Base-by-base conservation (phyloP, 2,113 vertebrate genomes). In the Salvator merianae region DNA sequence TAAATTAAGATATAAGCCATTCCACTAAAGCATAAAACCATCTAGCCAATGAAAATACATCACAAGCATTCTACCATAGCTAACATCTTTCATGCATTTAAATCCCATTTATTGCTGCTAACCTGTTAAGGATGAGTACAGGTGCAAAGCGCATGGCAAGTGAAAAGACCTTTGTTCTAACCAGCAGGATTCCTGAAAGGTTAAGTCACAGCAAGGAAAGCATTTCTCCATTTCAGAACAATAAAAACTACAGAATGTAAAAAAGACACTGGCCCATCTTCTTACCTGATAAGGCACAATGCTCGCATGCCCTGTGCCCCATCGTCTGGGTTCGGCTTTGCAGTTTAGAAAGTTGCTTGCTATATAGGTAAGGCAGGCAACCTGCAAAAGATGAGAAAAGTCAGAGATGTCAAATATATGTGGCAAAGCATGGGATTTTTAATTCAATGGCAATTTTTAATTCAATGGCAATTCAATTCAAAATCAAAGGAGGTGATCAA, bases 271-370 rank as follows among this genome's bases (percentile, higher is more conserved):
- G 70, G 40, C 7, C 1, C 81, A 70, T 87, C 78, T 62, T 55
- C 93, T 91, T 94, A 97, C 97, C 97, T 98, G 97, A 86, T 98
- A 98, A 0, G 97, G 97, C 88, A 98, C 97, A 87, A 98, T 97
- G 89, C 96, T 98, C 72, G 95, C 96, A 34, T 98, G 97, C 70
- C 97, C 97, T 18, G 96, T 97, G 71, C 97, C 97, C 97, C 97
- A 98, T 36, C 96, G 95, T 77, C 93, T 93, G 4, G 95, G 95
- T 93, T 98, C 97, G 50, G 94, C 91, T 88, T 94, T 94, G 76
- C 88, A 93, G 65, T 96, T 98, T 79, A 98, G 96, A 85, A 96
- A 98, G 95, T 97, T 98, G 69, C 96, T 96, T 85, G 96, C 97
- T 77, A 98, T 90, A 2, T 97, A 96, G 88, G 95, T 96, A 87